Percentiles rank a stretch among this genome's conserved stretches.
Conservation (phyloP, 2,113 vertebrate species). For the Dendrocopos noguchii region DNA sequence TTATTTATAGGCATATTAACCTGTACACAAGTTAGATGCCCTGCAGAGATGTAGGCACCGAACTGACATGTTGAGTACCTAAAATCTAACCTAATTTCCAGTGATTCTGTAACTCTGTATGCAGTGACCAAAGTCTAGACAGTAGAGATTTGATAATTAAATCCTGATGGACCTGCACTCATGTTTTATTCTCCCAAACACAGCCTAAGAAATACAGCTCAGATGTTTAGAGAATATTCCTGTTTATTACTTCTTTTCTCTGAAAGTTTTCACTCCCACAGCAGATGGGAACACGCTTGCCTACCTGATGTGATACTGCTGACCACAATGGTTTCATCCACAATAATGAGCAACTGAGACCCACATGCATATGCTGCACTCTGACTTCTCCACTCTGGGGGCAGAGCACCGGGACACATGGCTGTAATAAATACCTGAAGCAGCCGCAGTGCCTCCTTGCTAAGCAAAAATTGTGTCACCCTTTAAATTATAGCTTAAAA, state of each 20-base stretch:
- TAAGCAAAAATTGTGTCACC: background rate
- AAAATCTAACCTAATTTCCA: background rate
- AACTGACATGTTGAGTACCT: background rate
- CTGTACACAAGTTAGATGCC: background rate
- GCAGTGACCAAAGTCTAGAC: background rate
- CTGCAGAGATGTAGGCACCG: background rate
- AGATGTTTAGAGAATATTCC: background rate
- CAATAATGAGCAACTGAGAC: background rate
- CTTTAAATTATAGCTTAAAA: background rate
- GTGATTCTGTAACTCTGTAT: background rate
- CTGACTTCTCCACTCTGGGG: background rate
- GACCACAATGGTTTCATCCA: background rate
- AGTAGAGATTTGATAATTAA: background rate
- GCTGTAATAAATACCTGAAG: background rate
- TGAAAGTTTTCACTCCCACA: background rate
- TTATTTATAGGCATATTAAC: background rate
- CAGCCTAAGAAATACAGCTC: background rate
- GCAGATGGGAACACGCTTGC: background rate
- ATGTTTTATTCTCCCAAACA: background rate
- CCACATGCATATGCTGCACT: fast-evolving
- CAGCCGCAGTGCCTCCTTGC: background rate
- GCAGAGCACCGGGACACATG: background rate
- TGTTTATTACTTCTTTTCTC: background rate
- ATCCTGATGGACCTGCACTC: background rate
- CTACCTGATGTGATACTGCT: background rate